Conservation (phyloP, 2,113 vertebrate species). For the Circaetus cinerascens region DNA sequence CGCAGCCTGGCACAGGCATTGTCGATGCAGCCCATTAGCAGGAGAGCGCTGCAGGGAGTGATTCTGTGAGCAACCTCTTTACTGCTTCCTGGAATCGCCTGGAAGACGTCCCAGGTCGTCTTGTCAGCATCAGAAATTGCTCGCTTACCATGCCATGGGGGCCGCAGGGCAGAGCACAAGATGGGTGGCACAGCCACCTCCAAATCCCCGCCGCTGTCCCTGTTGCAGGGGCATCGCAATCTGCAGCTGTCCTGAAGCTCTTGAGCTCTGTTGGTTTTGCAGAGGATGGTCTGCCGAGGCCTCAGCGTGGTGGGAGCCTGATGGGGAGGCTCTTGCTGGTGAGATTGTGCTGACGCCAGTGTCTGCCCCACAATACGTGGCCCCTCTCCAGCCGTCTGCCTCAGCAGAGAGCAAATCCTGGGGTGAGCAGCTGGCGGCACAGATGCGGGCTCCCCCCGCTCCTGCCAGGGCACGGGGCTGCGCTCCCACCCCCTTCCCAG, state of each 20-base stretch:
- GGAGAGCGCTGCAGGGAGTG: background rate
- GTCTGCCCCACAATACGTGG: accelerated
- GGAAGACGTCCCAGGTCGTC: background rate
- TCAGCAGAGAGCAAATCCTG: background rate
- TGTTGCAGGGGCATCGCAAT: background rate
- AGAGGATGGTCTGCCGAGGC: background rate
- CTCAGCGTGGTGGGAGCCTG: accelerated
- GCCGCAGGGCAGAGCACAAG: background rate
- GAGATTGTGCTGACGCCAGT: background rate
- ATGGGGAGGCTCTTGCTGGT: background rate
- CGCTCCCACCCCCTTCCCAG: background rate
- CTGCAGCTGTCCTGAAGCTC: background rate
- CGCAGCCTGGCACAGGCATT: background rate
- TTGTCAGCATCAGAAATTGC: background rate
- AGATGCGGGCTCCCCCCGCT: background rate
- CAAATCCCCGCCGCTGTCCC: accelerated
- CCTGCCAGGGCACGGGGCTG: accelerated
- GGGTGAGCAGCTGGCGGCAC: background rate
- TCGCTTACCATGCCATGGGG: accelerated
- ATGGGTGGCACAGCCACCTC: background rate
- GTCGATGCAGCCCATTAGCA: background rate
- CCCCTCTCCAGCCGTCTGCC: background rate
- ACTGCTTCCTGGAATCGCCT: background rate
- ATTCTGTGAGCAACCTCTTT: background rate
- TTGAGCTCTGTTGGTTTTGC: background rate